Percentiles rank a stretch among this genome's conserved stretches.
These are phyloP conservation scores for Cataglyphis altisquamis DNA, from an alignment of 2,888 invertebrate genomes.

Conservation along the genomic window DNA sequence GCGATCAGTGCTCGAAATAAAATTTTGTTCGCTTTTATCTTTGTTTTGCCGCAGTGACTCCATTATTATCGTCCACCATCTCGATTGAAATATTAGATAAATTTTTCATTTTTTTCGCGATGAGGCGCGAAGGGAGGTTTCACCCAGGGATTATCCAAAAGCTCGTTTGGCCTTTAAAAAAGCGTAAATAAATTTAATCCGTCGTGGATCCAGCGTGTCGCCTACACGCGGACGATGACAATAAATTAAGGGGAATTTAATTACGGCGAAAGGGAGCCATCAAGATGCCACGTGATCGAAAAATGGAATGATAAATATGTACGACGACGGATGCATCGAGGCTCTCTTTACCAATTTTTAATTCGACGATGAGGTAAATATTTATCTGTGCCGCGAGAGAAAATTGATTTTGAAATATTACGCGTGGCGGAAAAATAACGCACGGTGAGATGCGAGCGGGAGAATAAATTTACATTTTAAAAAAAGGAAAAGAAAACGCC, in stretches of 20 bases:
- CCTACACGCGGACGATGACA: constrained; percentile 38
- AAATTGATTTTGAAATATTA: constrained; percentile 52
- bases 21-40: constrained; percentile 70
- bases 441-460: neutral
- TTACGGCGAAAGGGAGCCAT: constrained; percentile 5
- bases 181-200: constrained; percentile 68
- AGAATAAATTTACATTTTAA: constrained; percentile 46
- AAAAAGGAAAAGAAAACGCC: constrained; percentile 9
- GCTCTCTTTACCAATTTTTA: constrained; percentile 17
- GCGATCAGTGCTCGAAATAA: constrained; percentile 46
- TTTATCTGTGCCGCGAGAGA: constrained; percentile 32
- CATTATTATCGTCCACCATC: constrained; percentile 70
- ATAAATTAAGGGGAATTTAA: constrained; percentile 54
- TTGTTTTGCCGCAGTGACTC: constrained; percentile 56
- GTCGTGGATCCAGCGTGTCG: constrained; percentile 7
- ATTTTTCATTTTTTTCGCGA: constrained; percentile 58
- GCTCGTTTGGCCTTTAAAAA: constrained; percentile 67
- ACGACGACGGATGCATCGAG: neutral
- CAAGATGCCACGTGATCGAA: neutral
- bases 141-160: constrained; percentile 69
- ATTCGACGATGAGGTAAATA: constrained; percentile 46
- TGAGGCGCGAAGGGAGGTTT: constrained; percentile 50
- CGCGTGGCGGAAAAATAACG: constrained; percentile 24
- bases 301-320: constrained; percentile 35
- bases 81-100: constrained; percentile 72